Percentiles rank a stretch among this genome's conserved stretches.
Conservation (phyloP, 2,113 vertebrate species). For the Petromus typicus region DNA sequence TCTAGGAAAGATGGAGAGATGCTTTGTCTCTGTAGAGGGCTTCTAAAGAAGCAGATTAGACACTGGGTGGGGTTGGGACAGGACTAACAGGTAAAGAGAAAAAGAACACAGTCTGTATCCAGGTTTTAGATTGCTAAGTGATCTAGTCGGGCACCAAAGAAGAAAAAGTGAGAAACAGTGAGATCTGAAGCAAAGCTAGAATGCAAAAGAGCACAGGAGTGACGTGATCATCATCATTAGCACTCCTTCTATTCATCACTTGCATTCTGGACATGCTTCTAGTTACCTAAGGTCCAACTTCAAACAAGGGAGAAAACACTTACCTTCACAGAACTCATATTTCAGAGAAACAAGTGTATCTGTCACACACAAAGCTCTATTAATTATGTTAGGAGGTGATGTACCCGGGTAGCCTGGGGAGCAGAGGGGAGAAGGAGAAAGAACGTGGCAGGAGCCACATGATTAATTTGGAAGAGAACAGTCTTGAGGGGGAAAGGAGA, state of each 20-base stretch:
- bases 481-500: background rate
- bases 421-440: background rate
- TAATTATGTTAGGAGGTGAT: background rate
- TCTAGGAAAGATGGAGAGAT: background rate
- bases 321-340: background rate
- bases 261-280: background rate
- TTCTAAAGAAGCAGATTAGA: background rate
- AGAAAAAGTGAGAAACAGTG: background rate
- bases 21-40: background rate
- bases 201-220: background rate
- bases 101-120: background rate
- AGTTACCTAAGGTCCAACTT: slow-evolving; percentile 25
- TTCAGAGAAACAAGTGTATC: background rate
- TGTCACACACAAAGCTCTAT: background rate
- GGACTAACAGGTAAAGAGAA: background rate
- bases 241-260: background rate
- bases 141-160: background rate
- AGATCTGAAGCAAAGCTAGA: background rate
- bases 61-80: background rate
- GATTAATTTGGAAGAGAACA: background rate
- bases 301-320: background rate
- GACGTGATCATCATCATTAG: background rate
- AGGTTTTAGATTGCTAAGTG: background rate
- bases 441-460: background rate
- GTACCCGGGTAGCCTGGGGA: background rate